phyloP scores from a whole-genome alignment of 2,888 invertebrate species.

The Gari tellinella region DNA sequence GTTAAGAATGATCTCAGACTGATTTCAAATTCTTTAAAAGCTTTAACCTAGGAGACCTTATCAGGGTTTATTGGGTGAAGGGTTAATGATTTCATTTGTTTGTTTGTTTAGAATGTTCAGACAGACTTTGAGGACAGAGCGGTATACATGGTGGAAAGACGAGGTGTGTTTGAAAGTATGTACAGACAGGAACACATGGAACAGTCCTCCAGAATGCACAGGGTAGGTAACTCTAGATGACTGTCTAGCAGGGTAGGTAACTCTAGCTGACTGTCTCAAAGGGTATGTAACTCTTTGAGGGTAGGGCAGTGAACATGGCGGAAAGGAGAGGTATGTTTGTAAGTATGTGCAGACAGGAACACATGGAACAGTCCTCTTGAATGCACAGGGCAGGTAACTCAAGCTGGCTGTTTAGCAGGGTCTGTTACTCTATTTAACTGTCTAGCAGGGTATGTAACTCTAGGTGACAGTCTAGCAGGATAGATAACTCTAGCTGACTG shows the following conservation, averaged over 20 bases:
- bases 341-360: conserved; percentile 73
- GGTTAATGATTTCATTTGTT: too few relatives aligned
- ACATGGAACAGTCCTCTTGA: conserved; percentile 68
- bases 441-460: too few relatives aligned
- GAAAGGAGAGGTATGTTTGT: conserved; percentile 72
- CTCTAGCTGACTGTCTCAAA: too few relatives aligned
- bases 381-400: conserved; percentile 69
- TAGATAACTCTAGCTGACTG: too few relatives aligned
- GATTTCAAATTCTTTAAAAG: too few relatives aligned
- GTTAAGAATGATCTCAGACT: too few relatives aligned
- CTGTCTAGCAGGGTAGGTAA: too few relatives aligned
- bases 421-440: too few relatives aligned
- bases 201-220: conserved; percentile 71
- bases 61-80: too few relatives aligned
- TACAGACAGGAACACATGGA: conserved; percentile 72
- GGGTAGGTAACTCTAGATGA: conserved; percentile 49
- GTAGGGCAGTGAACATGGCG: conserved; percentile 74
- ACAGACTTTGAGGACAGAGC: conserved; percentile 78
- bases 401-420: background rate
- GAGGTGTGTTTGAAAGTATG: conserved; percentile 75
- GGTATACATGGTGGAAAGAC: conserved; percentile 68
- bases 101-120: conserved; percentile 70
- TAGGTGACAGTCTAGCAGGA: too few relatives aligned
- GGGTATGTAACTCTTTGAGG: too few relatives aligned
- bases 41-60: too few relatives aligned